phyloP scores from a whole-genome alignment of 2,888 invertebrate species.

The Eueremaeus valkanovi region DNA sequence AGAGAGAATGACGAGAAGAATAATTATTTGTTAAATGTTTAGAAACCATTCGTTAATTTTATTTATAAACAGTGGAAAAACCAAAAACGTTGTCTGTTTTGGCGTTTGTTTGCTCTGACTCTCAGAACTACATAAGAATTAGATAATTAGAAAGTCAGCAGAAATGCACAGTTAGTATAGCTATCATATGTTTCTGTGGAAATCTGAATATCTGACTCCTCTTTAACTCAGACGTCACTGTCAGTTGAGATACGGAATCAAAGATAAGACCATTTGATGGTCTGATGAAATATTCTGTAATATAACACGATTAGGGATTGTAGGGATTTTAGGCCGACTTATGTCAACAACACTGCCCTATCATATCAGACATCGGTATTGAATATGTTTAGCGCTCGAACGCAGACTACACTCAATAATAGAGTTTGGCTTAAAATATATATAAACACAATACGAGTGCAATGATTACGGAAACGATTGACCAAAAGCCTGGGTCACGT shows the following conservation, averaged over 20 bases:
- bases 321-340: slow-evolving; percentile 11
- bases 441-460: not conserved
- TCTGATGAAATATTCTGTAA: slow-evolving; percentile 2
- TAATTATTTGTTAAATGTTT: not conserved
- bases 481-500: not conserved
- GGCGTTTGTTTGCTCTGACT: not conserved
- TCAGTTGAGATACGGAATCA: slow-evolving; percentile 13
- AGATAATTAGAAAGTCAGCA: not conserved
- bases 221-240: slow-evolving; percentile 3
- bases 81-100: not conserved
- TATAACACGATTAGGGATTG: slow-evolving; percentile 11
- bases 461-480: not conserved
- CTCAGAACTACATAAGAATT: not conserved
- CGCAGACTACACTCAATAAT: not conserved
- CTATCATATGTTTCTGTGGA: not conserved
- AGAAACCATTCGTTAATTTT: not conserved
- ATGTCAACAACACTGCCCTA: not conserved
- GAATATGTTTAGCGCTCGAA: not conserved
- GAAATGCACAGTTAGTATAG: not conserved
- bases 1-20: not conserved
- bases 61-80: not conserved
- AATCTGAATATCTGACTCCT: not conserved
- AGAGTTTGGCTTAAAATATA: not conserved
- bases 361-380: slow-evolving; percentile 8
- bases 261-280: not conserved